Conservation (phyloP, 2,797 vertebrate genomes). For the Hafferia zeledoni region DNA sequence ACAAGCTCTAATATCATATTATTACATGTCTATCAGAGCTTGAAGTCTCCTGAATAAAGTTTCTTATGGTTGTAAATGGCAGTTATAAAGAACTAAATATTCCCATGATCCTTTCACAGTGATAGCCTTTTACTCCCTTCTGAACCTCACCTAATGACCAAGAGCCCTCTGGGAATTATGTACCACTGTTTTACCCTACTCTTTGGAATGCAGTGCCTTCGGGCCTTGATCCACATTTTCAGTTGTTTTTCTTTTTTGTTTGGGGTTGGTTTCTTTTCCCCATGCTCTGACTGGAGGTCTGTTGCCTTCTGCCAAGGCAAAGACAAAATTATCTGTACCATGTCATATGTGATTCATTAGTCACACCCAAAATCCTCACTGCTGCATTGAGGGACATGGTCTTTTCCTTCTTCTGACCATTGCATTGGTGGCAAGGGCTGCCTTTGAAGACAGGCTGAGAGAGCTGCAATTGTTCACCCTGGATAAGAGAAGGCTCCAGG, state of each 20-base stretch:
- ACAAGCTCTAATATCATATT: not conserved
- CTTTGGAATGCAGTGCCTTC: not conserved
- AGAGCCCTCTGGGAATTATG: not conserved
- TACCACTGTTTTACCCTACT: not conserved
- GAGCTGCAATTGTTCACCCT: not conserved
- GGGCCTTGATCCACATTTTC: not conserved
- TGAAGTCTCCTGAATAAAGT: not conserved
- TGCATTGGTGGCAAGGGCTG: not conserved
- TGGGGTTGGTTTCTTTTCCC: not conserved
- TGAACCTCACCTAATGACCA: not conserved
- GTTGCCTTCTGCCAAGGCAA: not conserved
- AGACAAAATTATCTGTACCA: not conserved
- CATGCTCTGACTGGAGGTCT: not conserved
- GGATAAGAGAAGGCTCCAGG: not conserved
- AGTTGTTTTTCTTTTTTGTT: not conserved
- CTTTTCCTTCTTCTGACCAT: not conserved
- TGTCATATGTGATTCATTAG: not conserved
- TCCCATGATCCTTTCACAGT: not conserved
- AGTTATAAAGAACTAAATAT: not conserved
- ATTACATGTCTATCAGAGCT: not conserved
- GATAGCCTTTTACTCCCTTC: not conserved
- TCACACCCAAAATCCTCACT: not conserved
- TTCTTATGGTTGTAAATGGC: not conserved
- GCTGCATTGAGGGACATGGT: not conserved
- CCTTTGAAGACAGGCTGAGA: not conserved